Percentiles rank a stretch among this genome's conserved stretches.
Conservation (phyloP, 2,888 invertebrate species). For the Globia sparganii region DNA sequence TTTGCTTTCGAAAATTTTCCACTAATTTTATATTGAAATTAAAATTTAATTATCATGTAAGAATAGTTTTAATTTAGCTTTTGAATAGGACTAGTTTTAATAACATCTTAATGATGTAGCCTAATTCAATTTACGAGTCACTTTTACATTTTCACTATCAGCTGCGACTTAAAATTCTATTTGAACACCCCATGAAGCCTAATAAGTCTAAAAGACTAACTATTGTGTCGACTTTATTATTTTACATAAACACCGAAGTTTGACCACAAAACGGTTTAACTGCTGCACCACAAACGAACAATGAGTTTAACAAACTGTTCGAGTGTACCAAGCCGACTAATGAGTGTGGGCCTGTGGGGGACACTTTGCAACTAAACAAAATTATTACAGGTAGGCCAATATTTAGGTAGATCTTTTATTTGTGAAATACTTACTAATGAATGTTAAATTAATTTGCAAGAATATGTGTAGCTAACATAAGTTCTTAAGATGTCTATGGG, state of each 20-base stretch:
- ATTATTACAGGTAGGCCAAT: slow-evolving; percentile 2
- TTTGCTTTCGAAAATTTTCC: slow-evolving; percentile 52
- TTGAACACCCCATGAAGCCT: background rate
- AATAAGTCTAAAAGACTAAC: slow-evolving; percentile 6
- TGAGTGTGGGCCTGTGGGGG: slow-evolving; percentile 39
- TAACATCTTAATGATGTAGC: background rate
- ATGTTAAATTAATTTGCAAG: too few species aligned
- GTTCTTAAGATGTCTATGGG: too few species aligned
- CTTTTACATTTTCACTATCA: too few species aligned
- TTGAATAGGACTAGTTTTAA: background rate
- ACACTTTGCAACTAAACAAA: slow-evolving; percentile 49
- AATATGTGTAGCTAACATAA: too few species aligned
- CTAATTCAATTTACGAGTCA: background rate
- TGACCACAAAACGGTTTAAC: slow-evolving; percentile 53
- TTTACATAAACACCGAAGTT: slow-evolving; percentile 55
- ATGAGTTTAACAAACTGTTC: slow-evolving; percentile 51
- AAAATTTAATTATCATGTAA: slow-evolving; percentile 33
- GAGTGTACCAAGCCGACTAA: slow-evolving; percentile 50
- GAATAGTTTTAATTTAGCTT: slow-evolving; percentile 45
- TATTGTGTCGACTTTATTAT: slow-evolving; percentile 38
- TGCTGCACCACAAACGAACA: slow-evolving; percentile 42
- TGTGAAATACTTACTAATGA: too few species aligned
- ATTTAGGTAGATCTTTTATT: background rate
- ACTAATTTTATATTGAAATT: slow-evolving; percentile 45
- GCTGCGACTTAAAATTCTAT: background rate